Conservation (phyloP, 2,113 vertebrate genomes). For the Austrofundulus limnaeus region DNA sequence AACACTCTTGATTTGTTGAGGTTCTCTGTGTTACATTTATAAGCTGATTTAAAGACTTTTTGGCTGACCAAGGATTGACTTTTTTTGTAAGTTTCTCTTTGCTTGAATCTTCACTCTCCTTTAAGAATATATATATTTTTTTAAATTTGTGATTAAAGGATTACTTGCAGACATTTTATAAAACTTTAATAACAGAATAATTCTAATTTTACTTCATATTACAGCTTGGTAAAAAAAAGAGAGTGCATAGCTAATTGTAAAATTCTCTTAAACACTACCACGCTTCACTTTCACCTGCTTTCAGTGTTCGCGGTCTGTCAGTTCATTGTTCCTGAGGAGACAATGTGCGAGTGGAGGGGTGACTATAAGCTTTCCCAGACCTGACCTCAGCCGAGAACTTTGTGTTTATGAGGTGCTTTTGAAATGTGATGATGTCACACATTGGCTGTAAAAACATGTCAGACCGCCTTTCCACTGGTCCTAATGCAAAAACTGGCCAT, state of each 20-base stretch:
- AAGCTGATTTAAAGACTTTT: constrained; percentile 53
- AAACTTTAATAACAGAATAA: too few relatives aligned
- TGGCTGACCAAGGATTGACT: constrained; percentile 44
- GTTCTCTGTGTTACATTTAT: constrained; percentile 30
- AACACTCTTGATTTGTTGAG: constrained; percentile 45
- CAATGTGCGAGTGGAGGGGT: constrained; percentile 26
- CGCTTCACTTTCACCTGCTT: constrained; percentile 19
- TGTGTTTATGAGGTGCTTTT: constrained; percentile 64
- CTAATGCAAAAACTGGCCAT: constrained; percentile 60
- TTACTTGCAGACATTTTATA: constrained; percentile 44
- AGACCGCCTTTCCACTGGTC: constrained; percentile 16
- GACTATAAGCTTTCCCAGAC: constrained; percentile 52
- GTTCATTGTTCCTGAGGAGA: constrained; percentile 52
- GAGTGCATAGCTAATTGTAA: neutral
- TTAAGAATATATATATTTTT: constrained; percentile 1
- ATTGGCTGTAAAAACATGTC: constrained; percentile 70
- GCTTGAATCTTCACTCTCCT: constrained; percentile 30
- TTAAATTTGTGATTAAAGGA: constrained; percentile 28
- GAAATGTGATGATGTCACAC: constrained; percentile 69
- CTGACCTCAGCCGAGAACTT: constrained; percentile 33
- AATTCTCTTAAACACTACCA: too few relatives aligned
- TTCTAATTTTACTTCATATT: constrained; percentile 13
- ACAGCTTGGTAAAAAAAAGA: constrained; percentile 28
- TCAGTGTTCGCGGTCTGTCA: constrained; percentile 29
- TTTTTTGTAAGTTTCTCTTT: constrained; percentile 47